Base-by-base conservation (phyloP, 1,140 invertebrate genomes). In the Philopotamus ludificatus region DNA sequence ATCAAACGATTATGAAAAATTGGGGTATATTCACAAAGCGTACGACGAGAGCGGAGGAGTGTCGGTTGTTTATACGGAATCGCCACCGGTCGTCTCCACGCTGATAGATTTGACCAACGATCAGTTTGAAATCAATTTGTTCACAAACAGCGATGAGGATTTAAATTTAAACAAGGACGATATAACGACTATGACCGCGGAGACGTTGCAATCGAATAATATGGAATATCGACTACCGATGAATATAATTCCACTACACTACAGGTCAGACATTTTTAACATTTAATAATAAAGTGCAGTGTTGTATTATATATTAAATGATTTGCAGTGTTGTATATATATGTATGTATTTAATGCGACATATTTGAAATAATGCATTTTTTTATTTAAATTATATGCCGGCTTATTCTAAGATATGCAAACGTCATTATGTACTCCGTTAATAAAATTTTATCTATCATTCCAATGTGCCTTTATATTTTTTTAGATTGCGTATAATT, bases 401-500 rank as follows among this genome's bases (percentile, higher is more conserved):
- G n/a, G n/a, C n/a, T n/a, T n/a, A n/a, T n/a, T 45, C n/a, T 45
- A 7, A 15, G 15, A 15, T 15, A 45, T 45, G n/a, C n/a, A 7
- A 15, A 45, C 20, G 4, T 45, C 20, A 15, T 45, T 15, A 44
- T 44, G n/a, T 12, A 44, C 9, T 9, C 41, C n/a, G n/a, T 44
- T 44, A 15, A 18, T 18, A 18, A 12, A 21, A 50, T 10, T 18
- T 50, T 50, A 50, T 50, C 18, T 2, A 21, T 18, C 22, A 50
- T 10, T 22, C 1, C 18, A 20, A 50, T 50, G 47, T 50, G 21
- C 22, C 2, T 10, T 50, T 50, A n/a, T 63, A 41, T 60, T 26
- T 18, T 68, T 65, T 55, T 47, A 69, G 63, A 28, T 45, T 65
- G 16, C 41, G 45, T 25, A 58, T 69, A 10, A 47, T 65, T 12